A percentile compares a stretch with the other conserved stretches of the same genome.
phyloP scores from a whole-genome alignment of 2,797 vertebrate species.

The Macropus fuliginosus region DNA sequence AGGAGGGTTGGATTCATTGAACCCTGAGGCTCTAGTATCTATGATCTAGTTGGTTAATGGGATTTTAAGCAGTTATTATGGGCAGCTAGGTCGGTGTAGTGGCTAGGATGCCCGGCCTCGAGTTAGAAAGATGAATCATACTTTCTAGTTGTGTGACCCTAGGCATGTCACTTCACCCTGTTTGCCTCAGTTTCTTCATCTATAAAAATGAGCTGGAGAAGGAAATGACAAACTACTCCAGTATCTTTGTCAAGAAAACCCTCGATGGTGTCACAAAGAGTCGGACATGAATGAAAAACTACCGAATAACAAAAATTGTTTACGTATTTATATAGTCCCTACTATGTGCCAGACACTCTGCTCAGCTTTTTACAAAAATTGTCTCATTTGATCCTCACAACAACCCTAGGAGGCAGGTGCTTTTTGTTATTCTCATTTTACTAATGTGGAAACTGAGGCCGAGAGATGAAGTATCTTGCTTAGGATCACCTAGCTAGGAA shows the following conservation, averaged over 20 bases:
- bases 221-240: not conserved
- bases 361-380: not conserved
- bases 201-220: not conserved
- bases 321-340: not conserved
- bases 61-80: too few relatives aligned
- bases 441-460: not conserved
- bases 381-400: not conserved
- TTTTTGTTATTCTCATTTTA: not conserved
- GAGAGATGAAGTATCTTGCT: not conserved
- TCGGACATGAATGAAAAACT: not conserved
- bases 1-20: not conserved
- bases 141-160: not conserved
- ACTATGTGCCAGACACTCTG: not conserved
- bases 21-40: not conserved
- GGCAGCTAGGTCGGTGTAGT: not conserved
- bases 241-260: not conserved
- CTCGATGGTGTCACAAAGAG: not conserved
- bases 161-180: not conserved
- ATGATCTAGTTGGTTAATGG: not conserved
- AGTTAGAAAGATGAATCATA: not conserved
- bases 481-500: not conserved
- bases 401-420: not conserved
- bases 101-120: fast-evolving
- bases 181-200: not conserved
- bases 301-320: not conserved